Evolutionary conservation across 2,113 vertebrate genomes (phyloP), one percentile per base, ranked within the genome.

Genomic region (Colius striatus): DNA sequence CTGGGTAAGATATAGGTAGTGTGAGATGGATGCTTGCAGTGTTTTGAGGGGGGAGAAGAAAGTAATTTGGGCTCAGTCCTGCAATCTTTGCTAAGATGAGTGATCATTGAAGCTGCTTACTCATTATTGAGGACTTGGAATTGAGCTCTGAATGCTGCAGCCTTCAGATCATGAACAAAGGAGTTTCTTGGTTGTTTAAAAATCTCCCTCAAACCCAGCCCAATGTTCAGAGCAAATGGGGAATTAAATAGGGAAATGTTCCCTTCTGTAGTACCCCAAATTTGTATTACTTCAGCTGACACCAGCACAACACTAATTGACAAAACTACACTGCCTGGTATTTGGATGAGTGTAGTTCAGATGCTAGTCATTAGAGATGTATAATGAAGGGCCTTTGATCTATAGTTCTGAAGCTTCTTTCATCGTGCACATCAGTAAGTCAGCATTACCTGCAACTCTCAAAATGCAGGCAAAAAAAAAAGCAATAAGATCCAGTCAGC

Each of bases 151-250:
- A 84, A 67, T 53, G 26, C 21, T 71, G 13, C 36, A 71, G 17
- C 34, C 63, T 74, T 87, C 55, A 66, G 51, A 60, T 84, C 22
- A 23, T 32, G 38, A 94, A n/a, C 41, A 87, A 58, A 92, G 25
- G 11, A 85, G 15, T 3, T 6, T 41, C 71, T 87, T 60, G 7
- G 36, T 67, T 71, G 9, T 50, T 74, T 91, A 19, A 74, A 82
- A 41, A 41, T 41, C 38, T 12, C 38, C 12, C 38, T 41, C 38
- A 41, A 41, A 41, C 36, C n/a, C 47, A 70, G 6, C 17, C 17
- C 25, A 22, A 51, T 1, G 7, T 51, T 68, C 19, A 61, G 62
- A 80, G 19, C 26, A 36, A 72, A 68, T n/a, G 19, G 10, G 27
- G 38, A 25, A 80, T 70, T 7, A 62, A 54, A 62, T 0, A 45